These are phyloP conservation scores for Nasua narica DNA, from an alignment of 2,797 vertebrate genomes.

Conservation along the genomic window DNA sequence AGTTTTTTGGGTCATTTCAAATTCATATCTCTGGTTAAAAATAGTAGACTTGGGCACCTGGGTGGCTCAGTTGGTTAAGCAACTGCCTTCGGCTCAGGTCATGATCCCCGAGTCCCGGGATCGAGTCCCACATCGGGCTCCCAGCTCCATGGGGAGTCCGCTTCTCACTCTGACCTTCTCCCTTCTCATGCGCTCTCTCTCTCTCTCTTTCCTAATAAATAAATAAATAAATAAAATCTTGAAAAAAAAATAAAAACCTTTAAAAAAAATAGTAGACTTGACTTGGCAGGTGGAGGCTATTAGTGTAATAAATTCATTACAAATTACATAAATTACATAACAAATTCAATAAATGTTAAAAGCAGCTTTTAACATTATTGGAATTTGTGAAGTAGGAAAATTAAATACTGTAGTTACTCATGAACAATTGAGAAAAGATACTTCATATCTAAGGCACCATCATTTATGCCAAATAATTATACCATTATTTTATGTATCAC, in stretches of 20 bases:
- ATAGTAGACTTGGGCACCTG: too few species aligned
- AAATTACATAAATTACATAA: too few species aligned
- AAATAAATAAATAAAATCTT: too few species aligned
- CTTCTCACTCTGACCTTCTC: too few species aligned
- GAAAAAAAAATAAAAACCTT: too few species aligned
- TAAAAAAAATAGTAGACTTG: not conserved
- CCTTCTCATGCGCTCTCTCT: too few species aligned
- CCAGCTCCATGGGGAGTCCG: too few species aligned
- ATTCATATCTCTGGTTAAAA: not conserved
- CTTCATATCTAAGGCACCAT: not conserved
- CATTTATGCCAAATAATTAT: not conserved
- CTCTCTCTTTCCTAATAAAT: too few species aligned
- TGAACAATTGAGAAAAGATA: constrained; percentile 25
- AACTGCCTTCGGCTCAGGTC: too few species aligned
- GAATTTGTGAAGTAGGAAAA: constrained; percentile 9
- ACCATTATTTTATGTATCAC: not conserved
- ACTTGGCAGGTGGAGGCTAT: not conserved
- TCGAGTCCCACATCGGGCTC: too few species aligned
- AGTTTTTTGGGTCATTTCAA: not conserved
- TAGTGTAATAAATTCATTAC: not conserved
- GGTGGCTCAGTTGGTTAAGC: too few species aligned
- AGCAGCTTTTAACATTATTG: constrained; percentile 28
- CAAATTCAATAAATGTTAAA: not conserved
- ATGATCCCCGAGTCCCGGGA: too few species aligned
- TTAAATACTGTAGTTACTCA: not conserved